These are phyloP conservation scores for Buceros bicornis DNA, from an alignment of 2,797 vertebrate genomes.

Conservation along the genomic window DNA sequence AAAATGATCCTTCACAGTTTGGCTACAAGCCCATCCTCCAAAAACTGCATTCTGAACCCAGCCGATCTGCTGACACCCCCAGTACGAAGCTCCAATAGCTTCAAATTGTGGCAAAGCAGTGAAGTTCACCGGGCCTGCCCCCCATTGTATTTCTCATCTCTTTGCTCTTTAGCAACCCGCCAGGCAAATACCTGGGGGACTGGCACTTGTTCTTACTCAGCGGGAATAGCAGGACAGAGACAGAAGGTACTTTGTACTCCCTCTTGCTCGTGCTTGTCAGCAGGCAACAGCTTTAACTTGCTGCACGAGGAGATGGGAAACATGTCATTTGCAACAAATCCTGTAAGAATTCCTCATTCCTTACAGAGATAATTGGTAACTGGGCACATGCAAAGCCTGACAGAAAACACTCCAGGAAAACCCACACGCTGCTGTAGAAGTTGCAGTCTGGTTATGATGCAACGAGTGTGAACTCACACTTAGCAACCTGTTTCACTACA, in stretches of 20 bases:
- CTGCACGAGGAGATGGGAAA: neutral
- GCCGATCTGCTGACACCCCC: neutral
- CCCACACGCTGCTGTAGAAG: neutral
- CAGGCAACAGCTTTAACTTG: neutral
- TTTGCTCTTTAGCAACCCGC: neutral
- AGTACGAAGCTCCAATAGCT: neutral
- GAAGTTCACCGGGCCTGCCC: neutral
- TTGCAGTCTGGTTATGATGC: neutral
- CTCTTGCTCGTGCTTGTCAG: neutral
- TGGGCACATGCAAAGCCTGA: neutral
- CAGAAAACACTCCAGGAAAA: neutral
- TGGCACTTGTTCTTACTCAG: neutral
- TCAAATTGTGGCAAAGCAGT: neutral
- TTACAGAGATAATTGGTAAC: neutral
- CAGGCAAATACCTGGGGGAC: neutral
- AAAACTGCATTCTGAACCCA: neutral
- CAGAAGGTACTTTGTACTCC: neutral
- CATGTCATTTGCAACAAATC: neutral
- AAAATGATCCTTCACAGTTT: neutral
- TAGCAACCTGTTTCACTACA: neutral
- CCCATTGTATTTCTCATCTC: neutral
- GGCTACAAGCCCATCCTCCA: neutral
- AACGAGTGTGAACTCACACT: neutral
- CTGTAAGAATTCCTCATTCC: neutral
- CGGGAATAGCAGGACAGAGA: neutral